phyloP scores from a whole-genome alignment of 2,888 invertebrate genomes.

The Polymixis flavicincta region DNA sequence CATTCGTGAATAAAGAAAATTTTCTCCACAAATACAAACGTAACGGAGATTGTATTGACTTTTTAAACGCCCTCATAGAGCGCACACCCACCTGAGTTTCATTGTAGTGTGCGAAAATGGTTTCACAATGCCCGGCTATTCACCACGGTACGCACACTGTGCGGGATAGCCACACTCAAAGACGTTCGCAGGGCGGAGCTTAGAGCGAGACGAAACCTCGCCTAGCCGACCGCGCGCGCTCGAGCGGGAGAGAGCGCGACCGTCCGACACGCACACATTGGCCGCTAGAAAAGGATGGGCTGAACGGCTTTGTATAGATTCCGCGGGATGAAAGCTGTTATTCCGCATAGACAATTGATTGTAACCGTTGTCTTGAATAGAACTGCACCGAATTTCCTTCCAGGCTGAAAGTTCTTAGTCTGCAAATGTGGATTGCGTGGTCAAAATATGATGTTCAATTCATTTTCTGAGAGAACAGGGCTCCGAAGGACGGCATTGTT shows the following conservation, averaged over 20 bases:
- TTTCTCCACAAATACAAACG: slow-evolving; percentile 87
- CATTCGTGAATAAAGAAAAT: slow-evolving; percentile 87
- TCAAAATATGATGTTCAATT: slow-evolving; percentile 73
- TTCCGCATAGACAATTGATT: slow-evolving; percentile 89
- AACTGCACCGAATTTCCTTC: slow-evolving; percentile 69
- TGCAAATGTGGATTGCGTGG: slow-evolving; percentile 37
- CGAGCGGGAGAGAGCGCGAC: slow-evolving; percentile 79
- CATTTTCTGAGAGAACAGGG: slow-evolving; percentile 70
- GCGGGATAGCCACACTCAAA: slow-evolving; percentile 77
- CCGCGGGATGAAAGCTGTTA: slow-evolving; percentile 86
- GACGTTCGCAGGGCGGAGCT: slow-evolving; percentile 87
- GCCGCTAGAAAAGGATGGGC: slow-evolving; percentile 88
- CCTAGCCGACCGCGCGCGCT: slow-evolving; percentile 77
- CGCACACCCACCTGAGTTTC: slow-evolving; percentile 86
- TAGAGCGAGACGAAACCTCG: slow-evolving; percentile 85
- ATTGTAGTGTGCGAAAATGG: slow-evolving; percentile 87
- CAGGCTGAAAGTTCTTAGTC: slow-evolving; percentile 38
- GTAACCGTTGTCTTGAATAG: slow-evolving; percentile 78
- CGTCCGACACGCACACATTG: slow-evolving; percentile 84
- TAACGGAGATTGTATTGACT: slow-evolving; percentile 89
- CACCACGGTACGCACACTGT: slow-evolving; percentile 83
- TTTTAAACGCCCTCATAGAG: slow-evolving; percentile 90
- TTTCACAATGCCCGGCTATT: slow-evolving; percentile 87
- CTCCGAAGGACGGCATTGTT: slow-evolving; percentile 88
- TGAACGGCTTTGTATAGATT: slow-evolving; percentile 89